A percentile compares a stretch with the other conserved stretches of the same genome.
Evolutionary conservation across 2,888 invertebrate genomes (phyloP).

Genomic region (Punctoribates punctum): DNA sequence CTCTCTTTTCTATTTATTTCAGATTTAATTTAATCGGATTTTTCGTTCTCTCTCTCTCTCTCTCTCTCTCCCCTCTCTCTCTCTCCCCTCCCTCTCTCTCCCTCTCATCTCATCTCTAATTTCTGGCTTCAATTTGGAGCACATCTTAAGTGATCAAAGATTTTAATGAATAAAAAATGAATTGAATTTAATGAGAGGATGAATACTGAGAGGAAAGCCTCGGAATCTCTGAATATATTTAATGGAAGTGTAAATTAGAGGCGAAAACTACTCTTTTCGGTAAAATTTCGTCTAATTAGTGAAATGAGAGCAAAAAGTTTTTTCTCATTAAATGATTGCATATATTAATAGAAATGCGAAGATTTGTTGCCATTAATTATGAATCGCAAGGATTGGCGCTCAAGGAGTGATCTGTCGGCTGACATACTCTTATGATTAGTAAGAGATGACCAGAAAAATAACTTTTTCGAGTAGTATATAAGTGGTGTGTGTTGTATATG

Average conservation of each 20-base stretch:
- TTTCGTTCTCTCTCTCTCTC: too few relatives aligned
- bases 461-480: background rate
- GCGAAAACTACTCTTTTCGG: background rate
- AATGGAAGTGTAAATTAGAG: background rate
- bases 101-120: background rate
- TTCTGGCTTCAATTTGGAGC: background rate
- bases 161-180: background rate
- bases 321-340: background rate
- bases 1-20: too few relatives aligned
- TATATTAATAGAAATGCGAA: background rate
- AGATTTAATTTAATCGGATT: too few relatives aligned
- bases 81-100: too few relatives aligned
- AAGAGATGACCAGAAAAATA: too few relatives aligned
- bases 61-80: too few relatives aligned
- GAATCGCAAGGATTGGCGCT: background rate
- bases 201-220: background rate
- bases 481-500: background rate
- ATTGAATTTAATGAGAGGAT: background rate
- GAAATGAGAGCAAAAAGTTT: background rate
- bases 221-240: background rate
- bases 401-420: too few relatives aligned
- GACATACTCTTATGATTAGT: too few relatives aligned
- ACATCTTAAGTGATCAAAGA: background rate
- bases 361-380: constrained; percentile 9
- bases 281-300: background rate